Base-by-base conservation (phyloP, 2,113 vertebrate genomes). In the Taxidea taxus region DNA sequence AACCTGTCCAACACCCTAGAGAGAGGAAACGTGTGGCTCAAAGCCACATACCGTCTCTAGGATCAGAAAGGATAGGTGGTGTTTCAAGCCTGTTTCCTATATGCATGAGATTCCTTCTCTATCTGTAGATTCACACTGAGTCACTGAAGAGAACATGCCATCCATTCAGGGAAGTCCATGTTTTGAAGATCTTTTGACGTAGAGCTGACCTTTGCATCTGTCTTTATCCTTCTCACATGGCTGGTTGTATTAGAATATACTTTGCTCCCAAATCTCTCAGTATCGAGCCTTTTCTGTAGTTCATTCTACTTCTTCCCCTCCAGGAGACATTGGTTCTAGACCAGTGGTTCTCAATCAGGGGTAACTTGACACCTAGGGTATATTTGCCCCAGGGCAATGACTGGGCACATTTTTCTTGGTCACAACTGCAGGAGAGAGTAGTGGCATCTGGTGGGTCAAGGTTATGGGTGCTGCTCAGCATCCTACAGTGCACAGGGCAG, bases 41-140 rank as follows among this genome's bases (percentile, higher is more conserved):
- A 62, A n/a, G 29, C 60, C 34, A 78, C 29, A 60, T 1, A 15
- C n/a, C 9, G 21, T 54, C 51, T 81, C 78, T 92, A 49, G 62
- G 70, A 78, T 74, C 27, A 60, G 54, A 82, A 34, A 51, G 21
- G 9, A 4, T 90, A 58, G 49, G 37, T 89, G 58, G 11, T 70
- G 5, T 72, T 95, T 92, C 58, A 90, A 90, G 37, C 47, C 29
- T 34, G 27, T 29, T 78, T 94, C n/a, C 23, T 72, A 8, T 54
- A 29, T 21, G 25, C 20, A 1, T 39, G 44, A 82, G 20, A 62
- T 87, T 44, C 49, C 58, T 16, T 83, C 29, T 94, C 39, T 80
- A 42, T 64, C 94, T 54, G 0, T 51, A 34, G 78, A 56, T 27
- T 51, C 85, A 68, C 4, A 44, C 12, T 37, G 49, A 89, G 58